Conservation (phyloP, 2,113 vertebrate species). For the Columba livia region DNA sequence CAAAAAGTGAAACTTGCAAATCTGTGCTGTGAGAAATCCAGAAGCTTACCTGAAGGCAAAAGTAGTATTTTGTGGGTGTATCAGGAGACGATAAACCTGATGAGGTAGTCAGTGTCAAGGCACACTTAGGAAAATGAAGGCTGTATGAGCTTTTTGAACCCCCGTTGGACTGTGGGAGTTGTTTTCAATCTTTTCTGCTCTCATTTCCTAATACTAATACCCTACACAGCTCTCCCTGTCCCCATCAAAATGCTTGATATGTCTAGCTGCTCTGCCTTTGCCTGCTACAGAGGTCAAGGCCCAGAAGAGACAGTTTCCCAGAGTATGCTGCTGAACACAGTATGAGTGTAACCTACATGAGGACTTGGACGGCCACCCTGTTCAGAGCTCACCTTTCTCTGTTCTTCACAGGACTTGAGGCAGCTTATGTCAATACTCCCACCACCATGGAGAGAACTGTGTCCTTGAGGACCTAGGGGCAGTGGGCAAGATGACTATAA, state of each 20-base stretch:
- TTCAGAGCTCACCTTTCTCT: not conserved
- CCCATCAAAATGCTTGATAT: not conserved
- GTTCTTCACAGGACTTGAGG: not conserved
- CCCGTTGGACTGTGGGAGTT: not conserved
- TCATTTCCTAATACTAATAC: not conserved
- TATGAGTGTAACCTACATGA: accelerated
- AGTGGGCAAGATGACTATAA: not conserved
- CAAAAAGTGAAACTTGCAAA: not conserved
- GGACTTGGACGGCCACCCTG: not conserved
- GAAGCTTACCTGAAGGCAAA: not conserved
- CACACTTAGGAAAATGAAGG: not conserved
- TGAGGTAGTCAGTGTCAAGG: not conserved
- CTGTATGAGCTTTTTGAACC: not conserved
- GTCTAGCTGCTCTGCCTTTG: not conserved
- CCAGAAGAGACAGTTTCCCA: not conserved
- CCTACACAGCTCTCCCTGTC: no score
- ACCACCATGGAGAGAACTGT: not conserved
- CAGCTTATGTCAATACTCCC: not conserved
- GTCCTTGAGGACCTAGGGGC: not conserved
- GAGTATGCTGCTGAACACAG: not conserved
- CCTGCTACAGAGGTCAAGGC: not conserved
- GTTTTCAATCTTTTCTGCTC: not conserved
- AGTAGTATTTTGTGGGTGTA: not conserved
- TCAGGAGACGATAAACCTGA: not conserved
- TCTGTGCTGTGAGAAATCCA: not conserved